phyloP scores from a whole-genome alignment of 2,888 invertebrate genomes.

The Allacma fusca region DNA sequence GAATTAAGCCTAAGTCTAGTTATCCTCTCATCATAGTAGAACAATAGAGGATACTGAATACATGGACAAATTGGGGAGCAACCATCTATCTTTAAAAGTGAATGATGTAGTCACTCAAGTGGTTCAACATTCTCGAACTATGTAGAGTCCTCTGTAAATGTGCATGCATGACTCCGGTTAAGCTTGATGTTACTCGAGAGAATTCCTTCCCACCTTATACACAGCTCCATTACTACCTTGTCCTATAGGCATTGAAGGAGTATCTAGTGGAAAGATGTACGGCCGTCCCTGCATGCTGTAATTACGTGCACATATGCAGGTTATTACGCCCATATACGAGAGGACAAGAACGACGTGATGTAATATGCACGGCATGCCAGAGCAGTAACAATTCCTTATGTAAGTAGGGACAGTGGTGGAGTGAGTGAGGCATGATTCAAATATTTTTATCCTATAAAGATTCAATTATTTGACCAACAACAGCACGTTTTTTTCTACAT shows the following conservation, averaged over 20 bases:
- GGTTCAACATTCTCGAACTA: background rate
- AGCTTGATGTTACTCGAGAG: background rate
- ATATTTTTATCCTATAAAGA: background rate
- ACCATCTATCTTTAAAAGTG: background rate
- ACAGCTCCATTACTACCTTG: no score
- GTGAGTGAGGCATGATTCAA: background rate
- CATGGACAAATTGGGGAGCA: conserved; percentile 15
- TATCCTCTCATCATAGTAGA: background rate
- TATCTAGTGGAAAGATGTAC: no score
- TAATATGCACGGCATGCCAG: no score
- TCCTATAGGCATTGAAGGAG: no score
- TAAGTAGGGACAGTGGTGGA: background rate
- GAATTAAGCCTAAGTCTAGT: background rate
- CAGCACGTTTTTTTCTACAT: background rate
- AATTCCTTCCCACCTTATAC: background rate
- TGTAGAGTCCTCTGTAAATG: background rate
- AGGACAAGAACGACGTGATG: no score
- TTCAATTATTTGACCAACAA: conserved; percentile 10
- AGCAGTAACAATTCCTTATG: background rate
- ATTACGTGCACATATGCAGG: no score
- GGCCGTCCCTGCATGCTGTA: no score
- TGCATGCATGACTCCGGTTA: background rate
- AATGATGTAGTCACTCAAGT: background rate
- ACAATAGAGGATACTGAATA: background rate
- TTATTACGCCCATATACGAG: no score